Evolutionary conservation across 2,113 vertebrate species (phyloP).

Genomic region (Mormyrus lacerda): DNA sequence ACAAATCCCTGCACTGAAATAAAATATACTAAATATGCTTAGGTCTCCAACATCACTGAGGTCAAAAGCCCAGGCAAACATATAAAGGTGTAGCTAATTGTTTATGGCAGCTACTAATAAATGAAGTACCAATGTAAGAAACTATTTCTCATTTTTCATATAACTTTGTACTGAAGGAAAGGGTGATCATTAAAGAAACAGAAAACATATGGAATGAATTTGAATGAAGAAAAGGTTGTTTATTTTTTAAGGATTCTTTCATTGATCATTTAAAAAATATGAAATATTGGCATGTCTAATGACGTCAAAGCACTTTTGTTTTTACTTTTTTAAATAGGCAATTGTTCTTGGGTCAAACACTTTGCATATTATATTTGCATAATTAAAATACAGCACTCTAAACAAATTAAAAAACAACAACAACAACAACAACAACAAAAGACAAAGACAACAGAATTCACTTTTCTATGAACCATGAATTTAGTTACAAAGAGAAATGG

Average conservation of each 20-base stretch:
- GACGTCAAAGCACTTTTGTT: constrained; percentile 40
- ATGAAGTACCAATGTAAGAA: neutral
- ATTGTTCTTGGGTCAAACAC: constrained; percentile 32
- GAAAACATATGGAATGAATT: constrained; percentile 38
- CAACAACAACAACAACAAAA: constrained; percentile 21
- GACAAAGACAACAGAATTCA: constrained; percentile 4
- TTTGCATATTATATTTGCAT: constrained; percentile 40
- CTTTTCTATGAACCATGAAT: constrained; percentile 10
- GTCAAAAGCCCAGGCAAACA: neutral
- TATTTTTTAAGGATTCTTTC: constrained; percentile 38
- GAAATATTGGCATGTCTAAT: constrained; percentile 23
- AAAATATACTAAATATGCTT: neutral
- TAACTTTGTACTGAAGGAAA: constrained; percentile 28
- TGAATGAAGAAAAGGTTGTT: constrained; percentile 36
- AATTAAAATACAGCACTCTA: constrained; percentile 16
- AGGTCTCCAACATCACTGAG: neutral
- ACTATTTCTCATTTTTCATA: neutral
- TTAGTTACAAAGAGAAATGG: constrained; percentile 24
- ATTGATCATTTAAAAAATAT: constrained; percentile 35
- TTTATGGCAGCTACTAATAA: neutral
- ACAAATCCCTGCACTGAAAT: neutral
- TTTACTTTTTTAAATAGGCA: constrained; percentile 30
- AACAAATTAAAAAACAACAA: constrained; percentile 29
- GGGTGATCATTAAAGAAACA: constrained; percentile 36
- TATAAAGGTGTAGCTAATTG: neutral